Percentiles rank a stretch among this genome's conserved stretches.
These are phyloP conservation scores for Kuschelorhynchus macadamiae DNA, from an alignment of 2,888 invertebrate genomes.

Conservation along the genomic window DNA sequence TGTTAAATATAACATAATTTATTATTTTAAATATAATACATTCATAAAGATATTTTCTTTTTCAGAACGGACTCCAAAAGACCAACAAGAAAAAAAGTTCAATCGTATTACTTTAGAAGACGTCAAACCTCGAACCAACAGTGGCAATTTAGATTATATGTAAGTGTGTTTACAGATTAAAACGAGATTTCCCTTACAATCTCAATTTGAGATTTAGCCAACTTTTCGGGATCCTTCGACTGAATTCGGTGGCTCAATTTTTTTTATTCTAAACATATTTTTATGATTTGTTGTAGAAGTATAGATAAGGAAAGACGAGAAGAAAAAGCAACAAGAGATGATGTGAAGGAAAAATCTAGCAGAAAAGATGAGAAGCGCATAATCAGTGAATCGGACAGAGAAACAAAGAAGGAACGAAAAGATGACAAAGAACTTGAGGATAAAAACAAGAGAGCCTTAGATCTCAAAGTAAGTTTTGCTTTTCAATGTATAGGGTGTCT, in stretches of 20 bases:
- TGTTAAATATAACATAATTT: too few species aligned
- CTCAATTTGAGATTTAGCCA: too few species aligned
- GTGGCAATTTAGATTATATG: constrained; percentile 17
- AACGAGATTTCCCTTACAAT: too few species aligned
- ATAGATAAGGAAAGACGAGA: constrained; percentile 33
- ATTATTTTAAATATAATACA: too few species aligned
- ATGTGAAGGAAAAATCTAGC: constrained; percentile 69
- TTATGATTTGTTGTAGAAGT: constrained; percentile 17
- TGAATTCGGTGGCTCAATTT: too few species aligned
- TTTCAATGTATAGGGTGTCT: too few species aligned
- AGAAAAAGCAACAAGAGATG: constrained; percentile 57
- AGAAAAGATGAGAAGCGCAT: constrained; percentile 71
- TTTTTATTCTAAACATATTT: too few species aligned
- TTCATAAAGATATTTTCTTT: too few species aligned
- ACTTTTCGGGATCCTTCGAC: too few species aligned
- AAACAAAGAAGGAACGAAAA: constrained; percentile 68
- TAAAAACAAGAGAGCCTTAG: constrained; percentile 56
- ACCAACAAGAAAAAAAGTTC: constrained; percentile 60
- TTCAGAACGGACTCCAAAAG: constrained; percentile 56
- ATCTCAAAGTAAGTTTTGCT: constrained; percentile 63
- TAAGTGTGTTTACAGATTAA: too few species aligned
- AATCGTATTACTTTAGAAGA: constrained; percentile 58
- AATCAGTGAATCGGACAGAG: constrained; percentile 74
- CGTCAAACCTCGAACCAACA: constrained; percentile 45
- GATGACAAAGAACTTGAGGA: constrained; percentile 18